These are phyloP conservation scores for Tachina fera DNA, from an alignment of 2,888 invertebrate species.

Conservation along the genomic window DNA sequence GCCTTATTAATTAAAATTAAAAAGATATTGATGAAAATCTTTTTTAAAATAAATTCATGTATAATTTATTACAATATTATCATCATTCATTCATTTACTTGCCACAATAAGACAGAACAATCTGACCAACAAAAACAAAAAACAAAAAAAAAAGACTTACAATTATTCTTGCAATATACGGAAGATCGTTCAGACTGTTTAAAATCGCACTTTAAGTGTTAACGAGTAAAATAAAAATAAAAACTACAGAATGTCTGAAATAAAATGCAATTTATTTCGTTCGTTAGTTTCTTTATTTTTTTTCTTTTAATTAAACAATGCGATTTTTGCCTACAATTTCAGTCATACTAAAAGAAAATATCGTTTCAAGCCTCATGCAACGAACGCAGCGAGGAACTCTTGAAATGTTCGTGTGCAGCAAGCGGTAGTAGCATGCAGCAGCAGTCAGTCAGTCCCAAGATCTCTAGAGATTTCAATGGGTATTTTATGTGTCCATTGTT, in stretches of 20 bases:
- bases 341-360: constrained; percentile 25
- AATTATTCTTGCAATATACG: neutral
- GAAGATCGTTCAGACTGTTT: constrained; percentile 66
- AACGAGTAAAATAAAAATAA: constrained; percentile 58
- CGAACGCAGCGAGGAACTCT: constrained; percentile 37
- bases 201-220: constrained; percentile 71
- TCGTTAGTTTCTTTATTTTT: neutral
- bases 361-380: constrained; percentile 47
- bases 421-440: constrained; percentile 9
- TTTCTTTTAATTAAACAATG: constrained; percentile 62
- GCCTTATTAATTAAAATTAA: constrained; percentile 38
- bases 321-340: constrained; percentile 27
- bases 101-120: constrained; percentile 5
- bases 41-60: neutral
- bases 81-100: constrained; percentile 14
- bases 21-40: constrained; percentile 56
- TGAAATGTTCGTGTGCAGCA: neutral
- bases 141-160: neutral
- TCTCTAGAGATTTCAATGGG: constrained; percentile 66
- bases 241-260: neutral
- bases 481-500: constrained; percentile 70
- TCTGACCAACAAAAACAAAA: neutral
- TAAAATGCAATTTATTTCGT: constrained; percentile 56
- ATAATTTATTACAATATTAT: constrained; percentile 60
- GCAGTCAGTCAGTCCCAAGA: constrained; percentile 20